These are phyloP conservation scores for Syrrhaptes paradoxus DNA, from an alignment of 2,113 vertebrate genomes.

Conservation along the genomic window DNA sequence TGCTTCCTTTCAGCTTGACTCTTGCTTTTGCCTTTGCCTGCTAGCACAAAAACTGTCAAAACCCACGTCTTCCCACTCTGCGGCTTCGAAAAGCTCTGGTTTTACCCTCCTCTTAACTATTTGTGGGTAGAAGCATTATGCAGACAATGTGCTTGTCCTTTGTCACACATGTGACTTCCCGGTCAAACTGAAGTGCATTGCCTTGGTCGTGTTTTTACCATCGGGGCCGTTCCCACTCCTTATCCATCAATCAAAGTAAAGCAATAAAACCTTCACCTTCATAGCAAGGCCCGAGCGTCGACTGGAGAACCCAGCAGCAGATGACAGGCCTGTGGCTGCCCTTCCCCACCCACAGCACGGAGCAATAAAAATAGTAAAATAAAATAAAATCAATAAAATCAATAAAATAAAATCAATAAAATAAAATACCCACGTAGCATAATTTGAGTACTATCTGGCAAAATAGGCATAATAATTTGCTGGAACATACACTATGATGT, in stretches of 20 bases:
- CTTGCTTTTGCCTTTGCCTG: neutral
- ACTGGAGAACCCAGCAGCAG: neutral
- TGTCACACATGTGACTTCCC: fast-evolving
- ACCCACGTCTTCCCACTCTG: neutral
- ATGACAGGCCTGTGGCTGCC: neutral
- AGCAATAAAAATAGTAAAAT: neutral
- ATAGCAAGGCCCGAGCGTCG: fast-evolving
- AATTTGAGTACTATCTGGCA: slow-evolving; percentile 4
- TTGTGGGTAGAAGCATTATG: neutral
- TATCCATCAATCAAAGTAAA: slow-evolving; percentile 6
- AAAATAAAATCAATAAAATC: no score
- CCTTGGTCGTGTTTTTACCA: neutral
- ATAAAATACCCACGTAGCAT: neutral
- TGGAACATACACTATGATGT: neutral
- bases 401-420: no score
- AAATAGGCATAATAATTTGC: neutral
- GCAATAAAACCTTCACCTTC: slow-evolving; percentile 26
- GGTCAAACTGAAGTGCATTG: neutral
- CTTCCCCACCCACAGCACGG: neutral
- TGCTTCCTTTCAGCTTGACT: neutral
- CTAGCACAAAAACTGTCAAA: neutral
- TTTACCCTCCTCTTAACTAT: neutral
- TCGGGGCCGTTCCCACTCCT: neutral
- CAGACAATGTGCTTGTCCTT: neutral
- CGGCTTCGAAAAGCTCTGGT: neutral